phyloP scores from a whole-genome alignment of 2,797 vertebrate species.

The Trachops cirrhosus region DNA sequence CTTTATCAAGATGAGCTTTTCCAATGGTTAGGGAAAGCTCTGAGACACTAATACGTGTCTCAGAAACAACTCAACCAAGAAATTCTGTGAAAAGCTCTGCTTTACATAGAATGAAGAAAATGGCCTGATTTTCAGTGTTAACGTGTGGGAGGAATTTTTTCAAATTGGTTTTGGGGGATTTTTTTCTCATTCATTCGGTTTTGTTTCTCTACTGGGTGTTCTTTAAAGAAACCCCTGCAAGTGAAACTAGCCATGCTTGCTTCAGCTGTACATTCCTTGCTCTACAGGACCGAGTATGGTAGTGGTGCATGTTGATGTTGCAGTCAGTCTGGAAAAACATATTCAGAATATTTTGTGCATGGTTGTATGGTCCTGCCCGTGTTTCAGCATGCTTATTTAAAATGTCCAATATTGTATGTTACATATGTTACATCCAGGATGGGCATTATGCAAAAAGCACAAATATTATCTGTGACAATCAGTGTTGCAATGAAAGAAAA shows the following conservation, averaged over 20 bases:
- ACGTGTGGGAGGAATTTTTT: slow-evolving; percentile 61
- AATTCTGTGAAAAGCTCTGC: slow-evolving; percentile 70
- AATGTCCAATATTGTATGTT: slow-evolving; percentile 83
- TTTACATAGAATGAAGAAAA: slow-evolving; percentile 66
- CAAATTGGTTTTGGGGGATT: slow-evolving; percentile 74
- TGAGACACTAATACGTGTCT: slow-evolving; percentile 78
- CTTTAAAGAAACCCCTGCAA: slow-evolving; percentile 76
- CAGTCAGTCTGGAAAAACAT: slow-evolving; percentile 73
- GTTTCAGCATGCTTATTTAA: slow-evolving; percentile 86
- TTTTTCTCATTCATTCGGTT: slow-evolving; percentile 34
- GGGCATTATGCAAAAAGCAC: slow-evolving; percentile 89
- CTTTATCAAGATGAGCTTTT: slow-evolving; percentile 94
- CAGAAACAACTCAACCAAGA: background rate
- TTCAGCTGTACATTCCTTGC: slow-evolving; percentile 74
- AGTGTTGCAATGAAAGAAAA: slow-evolving; percentile 75
- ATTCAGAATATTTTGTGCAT: slow-evolving; percentile 85
- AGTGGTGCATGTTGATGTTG: slow-evolving; percentile 87
- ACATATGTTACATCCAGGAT: slow-evolving; percentile 81
- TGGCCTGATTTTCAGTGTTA: slow-evolving; percentile 69
- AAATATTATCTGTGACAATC: slow-evolving; percentile 88
- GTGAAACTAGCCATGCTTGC: slow-evolving; percentile 74
- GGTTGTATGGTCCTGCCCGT: slow-evolving; percentile 85
- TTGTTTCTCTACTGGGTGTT: slow-evolving; percentile 49
- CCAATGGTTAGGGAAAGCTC: slow-evolving; percentile 92
- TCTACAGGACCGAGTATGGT: slow-evolving; percentile 78